Base-by-base conservation (phyloP, 2,113 vertebrate genomes). In the Meleagris gallopavo region DNA sequence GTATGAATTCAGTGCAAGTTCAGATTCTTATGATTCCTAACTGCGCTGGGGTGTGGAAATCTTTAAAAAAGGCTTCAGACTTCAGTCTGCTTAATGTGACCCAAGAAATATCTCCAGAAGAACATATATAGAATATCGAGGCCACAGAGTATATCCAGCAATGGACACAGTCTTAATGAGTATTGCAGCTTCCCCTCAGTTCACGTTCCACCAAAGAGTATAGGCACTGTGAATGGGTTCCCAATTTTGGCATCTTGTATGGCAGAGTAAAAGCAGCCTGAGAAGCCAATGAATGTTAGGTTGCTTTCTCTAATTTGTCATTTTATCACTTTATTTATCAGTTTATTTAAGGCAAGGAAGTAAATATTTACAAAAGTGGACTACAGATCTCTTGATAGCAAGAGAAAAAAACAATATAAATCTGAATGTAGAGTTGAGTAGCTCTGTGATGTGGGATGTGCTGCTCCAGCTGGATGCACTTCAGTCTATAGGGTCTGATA, bases 1-100 rank as follows among this genome's bases (percentile, higher is more conserved):
- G 52, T 54, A 41, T 75, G 67, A 79, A 64, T 58, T 83, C 76
- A 62, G 41, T 66, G 46, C n/a, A 43, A 29, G 24, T 80, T 94
- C 29, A 76, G 25, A 34, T 58, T 79, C 61, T 69, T 52, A 54
- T 2, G 62, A 86, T 48, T 64, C n/a, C 25, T 57, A 24, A 34
- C 41, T 88, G 52, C 25, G 4, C 46, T 58, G 83, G 38, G 19
- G 22, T 71, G 45, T 46, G n/a, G 38, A 19, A n/a, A 36, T 83
- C n/a, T 76, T 41, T 64, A 34, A 58, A 69, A 79, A 79, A 34
- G 86, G 8, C 36, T 25, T 34, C 22, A 79, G 38, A n/a, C 15
- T 14, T 71, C 0, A 62, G 36, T 40, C 38, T 48, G 73, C 50
- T 85, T 55, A 24, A 0, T 58, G 5, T 40, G 57, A 67, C 54